phyloP scores from a whole-genome alignment of 2,888 invertebrate species.

The Crematogaster levior region DNA sequence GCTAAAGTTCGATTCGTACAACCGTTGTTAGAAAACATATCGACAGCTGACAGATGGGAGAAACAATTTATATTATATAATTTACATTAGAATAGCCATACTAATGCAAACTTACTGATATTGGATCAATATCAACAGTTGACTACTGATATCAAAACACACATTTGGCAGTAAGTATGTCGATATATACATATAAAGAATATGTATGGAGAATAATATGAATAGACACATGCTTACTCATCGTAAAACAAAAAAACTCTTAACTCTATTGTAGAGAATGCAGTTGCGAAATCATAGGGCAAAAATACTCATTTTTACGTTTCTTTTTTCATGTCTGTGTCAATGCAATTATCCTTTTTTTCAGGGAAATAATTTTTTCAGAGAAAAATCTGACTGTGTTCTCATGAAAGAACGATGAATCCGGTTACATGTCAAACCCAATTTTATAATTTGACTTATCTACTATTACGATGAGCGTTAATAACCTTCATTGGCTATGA shows the following conservation, averaged over 20 bases:
- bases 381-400: too few species aligned
- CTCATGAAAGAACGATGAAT: too few species aligned
- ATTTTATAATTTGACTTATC: too few species aligned
- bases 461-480: too few species aligned
- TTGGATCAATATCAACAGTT: neutral
- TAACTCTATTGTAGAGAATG: too few species aligned
- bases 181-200: neutral
- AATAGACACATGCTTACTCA: neutral
- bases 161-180: too few species aligned
- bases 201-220: neutral
- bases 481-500: too few species aligned
- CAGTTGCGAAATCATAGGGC: neutral
- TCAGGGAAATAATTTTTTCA: too few species aligned
- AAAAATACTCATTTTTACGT: neutral
- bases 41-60: neutral
- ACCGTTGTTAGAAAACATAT: neutral
- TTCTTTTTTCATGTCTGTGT: neutral
- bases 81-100: neutral
- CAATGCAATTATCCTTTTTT: too few species aligned
- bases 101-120: neutral
- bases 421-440: too few species aligned
- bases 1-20: conserved; percentile 17
- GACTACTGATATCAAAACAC: neutral
- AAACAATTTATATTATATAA: neutral
- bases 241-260: too few species aligned